Percentiles rank a stretch among this genome's conserved stretches.
Evolutionary conservation across 2,113 vertebrate genomes (phyloP).

Genomic region (Amazona vittata): DNA sequence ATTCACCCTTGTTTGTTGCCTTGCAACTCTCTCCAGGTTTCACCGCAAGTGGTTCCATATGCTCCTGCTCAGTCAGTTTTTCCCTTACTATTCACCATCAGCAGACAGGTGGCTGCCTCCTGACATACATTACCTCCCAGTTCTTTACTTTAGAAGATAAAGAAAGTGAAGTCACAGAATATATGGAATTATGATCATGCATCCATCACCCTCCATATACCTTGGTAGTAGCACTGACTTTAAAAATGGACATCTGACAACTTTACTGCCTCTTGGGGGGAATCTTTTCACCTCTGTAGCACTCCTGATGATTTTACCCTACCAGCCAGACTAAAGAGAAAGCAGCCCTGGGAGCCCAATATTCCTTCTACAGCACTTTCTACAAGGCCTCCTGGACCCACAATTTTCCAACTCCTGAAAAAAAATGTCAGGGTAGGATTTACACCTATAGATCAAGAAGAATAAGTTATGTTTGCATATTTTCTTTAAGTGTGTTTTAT

Average conservation of each 20-base stretch:
- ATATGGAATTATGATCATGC: not conserved
- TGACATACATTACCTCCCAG: not conserved
- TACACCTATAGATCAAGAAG: slow-evolving; percentile 48
- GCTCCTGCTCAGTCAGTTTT: not conserved
- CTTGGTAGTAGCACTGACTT: not conserved
- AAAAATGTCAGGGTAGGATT: slow-evolving; percentile 23
- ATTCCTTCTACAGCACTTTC: slow-evolving; percentile 15
- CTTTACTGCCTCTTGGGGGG: not conserved
- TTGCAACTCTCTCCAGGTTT: not conserved
- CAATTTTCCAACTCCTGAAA: slow-evolving; percentile 16
- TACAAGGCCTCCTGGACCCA: slow-evolving; percentile 39
- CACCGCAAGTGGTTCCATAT: not conserved
- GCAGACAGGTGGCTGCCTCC: not conserved
- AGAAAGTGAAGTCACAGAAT: not conserved
- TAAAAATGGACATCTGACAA: not conserved
- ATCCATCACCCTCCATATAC: not conserved
- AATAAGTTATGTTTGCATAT: slow-evolving; percentile 26
- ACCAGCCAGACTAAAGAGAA: slow-evolving; percentile 1
- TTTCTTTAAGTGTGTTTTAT: slow-evolving; percentile 13
- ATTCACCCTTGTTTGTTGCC: not conserved
- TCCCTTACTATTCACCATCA: not conserved
- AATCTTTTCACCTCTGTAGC: not conserved
- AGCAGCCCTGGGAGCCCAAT: slow-evolving; percentile 22
- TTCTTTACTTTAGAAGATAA: not conserved
- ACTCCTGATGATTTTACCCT: not conserved